These are phyloP conservation scores for Chrysolina haemoptera DNA, from an alignment of 2,888 invertebrate species.

Conservation along the genomic window DNA sequence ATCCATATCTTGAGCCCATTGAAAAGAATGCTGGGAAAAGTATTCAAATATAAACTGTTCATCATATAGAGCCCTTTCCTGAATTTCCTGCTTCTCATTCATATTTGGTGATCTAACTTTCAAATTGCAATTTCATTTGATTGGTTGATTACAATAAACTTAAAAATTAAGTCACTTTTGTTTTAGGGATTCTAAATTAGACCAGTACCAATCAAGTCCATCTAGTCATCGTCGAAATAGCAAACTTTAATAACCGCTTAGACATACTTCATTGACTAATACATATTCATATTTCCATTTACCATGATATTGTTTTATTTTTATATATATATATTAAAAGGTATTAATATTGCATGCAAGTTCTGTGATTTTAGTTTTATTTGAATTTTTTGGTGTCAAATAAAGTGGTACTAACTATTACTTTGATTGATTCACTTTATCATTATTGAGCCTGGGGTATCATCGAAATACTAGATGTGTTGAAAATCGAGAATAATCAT, in stretches of 20 bases:
- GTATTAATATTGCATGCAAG: constrained; percentile 22
- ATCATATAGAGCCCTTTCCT: too few species aligned
- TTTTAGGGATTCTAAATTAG: constrained; percentile 41
- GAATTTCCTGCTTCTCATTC: too few species aligned
- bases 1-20: too few species aligned
- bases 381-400: constrained; percentile 7
- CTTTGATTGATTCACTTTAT: background rate
- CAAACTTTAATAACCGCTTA: constrained; percentile 37
- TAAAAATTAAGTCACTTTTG: constrained; percentile 15
- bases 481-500: too few species aligned
- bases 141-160: too few species aligned
- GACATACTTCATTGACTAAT: constrained; percentile 13
- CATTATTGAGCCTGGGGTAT: background rate
- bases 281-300: constrained; percentile 23
- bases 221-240: constrained; percentile 27
- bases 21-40: too few species aligned
- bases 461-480: background rate
- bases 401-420: constrained; percentile 5
- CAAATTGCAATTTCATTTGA: too few species aligned
- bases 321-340: background rate
- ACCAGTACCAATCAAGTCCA: constrained; percentile 26
- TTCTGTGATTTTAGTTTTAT: constrained; percentile 13
- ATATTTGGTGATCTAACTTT: too few species aligned
- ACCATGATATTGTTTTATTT: background rate
- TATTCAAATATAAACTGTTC: too few species aligned